phyloP scores from a whole-genome alignment of 2,797 vertebrate genomes.

The Triplophysa yarkandensis region DNA sequence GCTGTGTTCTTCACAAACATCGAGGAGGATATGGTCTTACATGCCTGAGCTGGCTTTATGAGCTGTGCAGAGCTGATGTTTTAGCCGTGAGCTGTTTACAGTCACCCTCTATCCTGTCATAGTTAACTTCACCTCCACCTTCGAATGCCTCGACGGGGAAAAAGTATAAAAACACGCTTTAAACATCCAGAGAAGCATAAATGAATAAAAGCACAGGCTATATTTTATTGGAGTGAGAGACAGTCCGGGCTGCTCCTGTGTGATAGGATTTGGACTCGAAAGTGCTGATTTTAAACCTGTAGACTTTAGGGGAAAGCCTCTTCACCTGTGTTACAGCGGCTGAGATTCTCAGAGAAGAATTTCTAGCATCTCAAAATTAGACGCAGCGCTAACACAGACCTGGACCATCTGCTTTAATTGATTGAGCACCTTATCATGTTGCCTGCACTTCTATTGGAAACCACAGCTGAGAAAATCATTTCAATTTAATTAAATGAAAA shows the following conservation, averaged over 20 bases:
- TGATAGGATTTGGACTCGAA: constrained; percentile 59
- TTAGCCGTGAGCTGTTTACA: constrained; percentile 55
- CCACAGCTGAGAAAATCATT: constrained; percentile 62
- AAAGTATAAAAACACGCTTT: constrained; percentile 61
- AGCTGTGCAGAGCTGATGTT: constrained; percentile 68
- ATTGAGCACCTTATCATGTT: constrained; percentile 68
- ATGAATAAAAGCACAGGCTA: constrained; percentile 65
- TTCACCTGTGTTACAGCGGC: constrained; percentile 29
- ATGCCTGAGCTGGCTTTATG: constrained; percentile 72
- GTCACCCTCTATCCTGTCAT: constrained; percentile 53
- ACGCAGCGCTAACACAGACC: constrained; percentile 65
- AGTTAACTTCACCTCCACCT: constrained; percentile 56
- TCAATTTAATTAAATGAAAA: constrained; percentile 74
- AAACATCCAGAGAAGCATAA: constrained; percentile 58
- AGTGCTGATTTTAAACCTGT: constrained; percentile 57
- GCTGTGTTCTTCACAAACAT: constrained; percentile 66
- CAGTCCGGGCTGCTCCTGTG: constrained; percentile 39
- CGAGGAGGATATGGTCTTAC: constrained; percentile 67
- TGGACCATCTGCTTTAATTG: constrained; percentile 71
- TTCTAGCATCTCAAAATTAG: constrained; percentile 44
- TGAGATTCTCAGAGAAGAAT: constrained; percentile 27
- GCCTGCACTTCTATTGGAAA: constrained; percentile 65
- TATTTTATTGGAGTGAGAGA: constrained; percentile 51
- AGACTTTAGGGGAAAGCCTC: constrained; percentile 39
- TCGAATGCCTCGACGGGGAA: constrained; percentile 33